phyloP scores from a whole-genome alignment of 2,888 invertebrate genomes.

The Drosophila meridionalis region DNA sequence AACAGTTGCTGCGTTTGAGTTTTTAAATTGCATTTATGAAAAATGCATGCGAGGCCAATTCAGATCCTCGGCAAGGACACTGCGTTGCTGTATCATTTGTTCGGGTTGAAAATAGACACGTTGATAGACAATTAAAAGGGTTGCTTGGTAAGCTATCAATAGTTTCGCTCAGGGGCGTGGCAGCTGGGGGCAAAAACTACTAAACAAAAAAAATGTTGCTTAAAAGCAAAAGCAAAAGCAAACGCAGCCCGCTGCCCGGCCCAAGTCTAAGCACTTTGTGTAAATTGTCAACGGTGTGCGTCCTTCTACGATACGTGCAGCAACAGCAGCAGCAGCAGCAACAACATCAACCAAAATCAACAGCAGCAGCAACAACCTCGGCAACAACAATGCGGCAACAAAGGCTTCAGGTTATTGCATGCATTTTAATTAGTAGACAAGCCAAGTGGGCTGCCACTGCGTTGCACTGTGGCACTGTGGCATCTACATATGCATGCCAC shows the following conservation, averaged over 20 bases:
- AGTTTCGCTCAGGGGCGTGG: conserved; percentile 37
- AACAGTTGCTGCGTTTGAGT: conserved; percentile 49
- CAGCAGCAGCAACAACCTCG: conserved; percentile 62
- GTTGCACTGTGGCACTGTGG: conserved; percentile 32
- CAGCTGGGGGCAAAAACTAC: conserved; percentile 3
- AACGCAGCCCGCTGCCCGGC: background rate
- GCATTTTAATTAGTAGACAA: conserved; percentile 79
- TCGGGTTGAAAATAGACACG: conserved; percentile 58
- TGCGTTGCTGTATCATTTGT: conserved; percentile 48
- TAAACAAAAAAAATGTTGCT: conserved; percentile 14
- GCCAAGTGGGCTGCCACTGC: conserved; percentile 78
- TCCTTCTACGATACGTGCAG: conserved; percentile 73
- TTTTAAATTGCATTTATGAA: conserved; percentile 63
- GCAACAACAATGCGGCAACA: conserved; percentile 75
- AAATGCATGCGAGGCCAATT: conserved; percentile 52
- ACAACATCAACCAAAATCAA: conserved; percentile 35
- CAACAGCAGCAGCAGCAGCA: conserved; percentile 58
- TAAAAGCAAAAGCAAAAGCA: conserved; percentile 20
- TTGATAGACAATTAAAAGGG: conserved; percentile 78
- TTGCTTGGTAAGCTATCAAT: conserved; percentile 69
- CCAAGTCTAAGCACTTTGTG: conserved; percentile 72
- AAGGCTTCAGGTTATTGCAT: conserved; percentile 81
- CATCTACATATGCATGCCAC: conserved; percentile 47
- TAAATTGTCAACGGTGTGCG: conserved; percentile 73
- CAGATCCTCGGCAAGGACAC: conserved; percentile 61